Conservation (phyloP, 2,113 vertebrate species). For the Sceloporus tristichus region DNA sequence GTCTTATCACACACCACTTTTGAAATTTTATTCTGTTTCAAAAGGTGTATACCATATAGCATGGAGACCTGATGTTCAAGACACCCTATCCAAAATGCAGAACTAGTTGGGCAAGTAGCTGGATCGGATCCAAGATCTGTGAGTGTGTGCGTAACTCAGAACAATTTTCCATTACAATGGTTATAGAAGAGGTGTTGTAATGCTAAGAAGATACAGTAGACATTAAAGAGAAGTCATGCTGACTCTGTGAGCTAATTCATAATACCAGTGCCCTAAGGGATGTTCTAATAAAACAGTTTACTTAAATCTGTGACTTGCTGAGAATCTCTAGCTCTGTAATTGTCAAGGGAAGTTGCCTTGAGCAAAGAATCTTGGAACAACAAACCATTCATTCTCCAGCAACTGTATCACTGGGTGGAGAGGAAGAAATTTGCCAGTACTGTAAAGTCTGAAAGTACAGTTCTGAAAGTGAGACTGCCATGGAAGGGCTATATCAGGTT, state of each 20-base stretch:
- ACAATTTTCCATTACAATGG: neutral
- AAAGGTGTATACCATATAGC: neutral
- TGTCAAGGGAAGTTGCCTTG: constrained; percentile 58
- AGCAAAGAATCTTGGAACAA: constrained; percentile 65
- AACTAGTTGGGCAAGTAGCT: neutral
- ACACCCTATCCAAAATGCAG: neutral
- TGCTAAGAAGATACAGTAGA: constrained; percentile 10
- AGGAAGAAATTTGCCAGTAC: constrained; percentile 54
- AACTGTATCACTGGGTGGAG: constrained; percentile 48
- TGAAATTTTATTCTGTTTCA: constrained; percentile 9
- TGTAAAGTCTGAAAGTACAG: constrained; percentile 56
- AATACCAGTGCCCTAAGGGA: constrained; percentile 29
- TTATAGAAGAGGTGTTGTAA: constrained; percentile 33
- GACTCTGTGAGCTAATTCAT: constrained; percentile 33
- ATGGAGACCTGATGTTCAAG: neutral
- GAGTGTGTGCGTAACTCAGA: constrained; percentile 11
- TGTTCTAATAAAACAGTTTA: constrained; percentile 44
- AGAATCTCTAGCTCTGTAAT: constrained; percentile 58
- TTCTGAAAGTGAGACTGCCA: constrained; percentile 39
- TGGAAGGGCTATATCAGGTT: constrained; percentile 53
- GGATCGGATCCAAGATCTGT: constrained; percentile 18
- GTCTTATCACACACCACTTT: neutral
- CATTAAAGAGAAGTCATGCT: constrained; percentile 47
- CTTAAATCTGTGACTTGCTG: constrained; percentile 59
- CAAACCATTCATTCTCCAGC: constrained; percentile 68